Conservation (phyloP, 1,140 invertebrate species). For the Megalopta genalis region DNA sequence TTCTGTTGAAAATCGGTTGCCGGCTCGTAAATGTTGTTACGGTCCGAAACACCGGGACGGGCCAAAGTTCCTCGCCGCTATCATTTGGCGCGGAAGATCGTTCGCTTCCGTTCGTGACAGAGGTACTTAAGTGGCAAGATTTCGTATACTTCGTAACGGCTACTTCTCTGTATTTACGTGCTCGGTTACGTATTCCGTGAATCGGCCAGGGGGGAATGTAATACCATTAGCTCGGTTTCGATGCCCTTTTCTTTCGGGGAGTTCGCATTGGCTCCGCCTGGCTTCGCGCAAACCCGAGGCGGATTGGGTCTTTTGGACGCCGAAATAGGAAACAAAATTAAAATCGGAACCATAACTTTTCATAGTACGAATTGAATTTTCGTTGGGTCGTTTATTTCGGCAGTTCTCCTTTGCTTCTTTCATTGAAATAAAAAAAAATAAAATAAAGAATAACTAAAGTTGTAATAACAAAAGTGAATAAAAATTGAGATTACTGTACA, state of each 20-base stretch:
- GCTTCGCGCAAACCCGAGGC: neutral
- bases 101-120: constrained; percentile 29
- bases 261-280: neutral
- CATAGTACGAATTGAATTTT: too few relatives aligned
- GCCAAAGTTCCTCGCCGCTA: constrained; percentile 9
- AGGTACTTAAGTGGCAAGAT: constrained; percentile 32
- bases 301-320: neutral
- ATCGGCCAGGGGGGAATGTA: constrained; percentile 7
- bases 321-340: too few relatives aligned
- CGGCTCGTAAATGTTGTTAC: neutral
- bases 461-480: too few relatives aligned
- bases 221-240: constrained; percentile 14
- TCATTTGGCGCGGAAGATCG: constrained; percentile 22
- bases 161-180: constrained; percentile 17
- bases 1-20: neutral
- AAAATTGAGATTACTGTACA: too few relatives aligned
- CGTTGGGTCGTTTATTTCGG: too few relatives aligned
- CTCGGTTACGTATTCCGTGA: constrained; percentile 15
- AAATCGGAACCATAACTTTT: too few relatives aligned
- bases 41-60: neutral
- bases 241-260: constrained; percentile 11
- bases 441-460: too few relatives aligned
- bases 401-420: too few relatives aligned
- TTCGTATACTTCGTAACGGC: constrained; percentile 14
- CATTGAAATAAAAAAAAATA: too few relatives aligned